phyloP scores from a whole-genome alignment of 2,797 vertebrate genomes.

The Micrastur ruficollis region DNA sequence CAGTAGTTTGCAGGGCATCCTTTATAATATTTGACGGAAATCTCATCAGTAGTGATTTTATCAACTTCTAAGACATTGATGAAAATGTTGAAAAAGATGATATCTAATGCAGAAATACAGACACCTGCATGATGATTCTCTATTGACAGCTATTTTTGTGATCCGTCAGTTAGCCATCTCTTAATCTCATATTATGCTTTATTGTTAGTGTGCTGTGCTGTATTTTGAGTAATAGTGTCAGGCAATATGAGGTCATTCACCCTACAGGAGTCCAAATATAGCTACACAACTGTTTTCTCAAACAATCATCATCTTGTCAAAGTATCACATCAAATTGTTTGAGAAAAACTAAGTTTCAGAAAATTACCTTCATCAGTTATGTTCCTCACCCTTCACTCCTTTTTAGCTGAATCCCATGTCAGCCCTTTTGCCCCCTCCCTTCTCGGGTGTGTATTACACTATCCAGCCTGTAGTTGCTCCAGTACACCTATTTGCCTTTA shows the following conservation, averaged over 20 bases:
- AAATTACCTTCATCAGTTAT: background rate
- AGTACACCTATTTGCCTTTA: background rate
- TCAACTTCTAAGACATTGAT: background rate
- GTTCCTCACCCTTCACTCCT: background rate
- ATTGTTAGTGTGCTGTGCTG: background rate
- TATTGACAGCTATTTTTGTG: background rate
- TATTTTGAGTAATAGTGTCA: background rate
- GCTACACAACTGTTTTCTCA: background rate
- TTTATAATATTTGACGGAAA: background rate
- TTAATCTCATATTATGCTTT: background rate
- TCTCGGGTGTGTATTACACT: background rate
- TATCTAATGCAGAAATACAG: background rate
- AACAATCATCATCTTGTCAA: background rate
- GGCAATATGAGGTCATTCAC: background rate
- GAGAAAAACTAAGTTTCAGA: background rate
- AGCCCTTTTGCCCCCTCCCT: background rate
- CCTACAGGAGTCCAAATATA: background rate
- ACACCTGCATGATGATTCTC: background rate
- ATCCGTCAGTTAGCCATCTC: background rate
- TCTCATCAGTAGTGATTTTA: background rate
- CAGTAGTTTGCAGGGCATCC: background rate
- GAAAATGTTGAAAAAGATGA: background rate
- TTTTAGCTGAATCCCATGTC: background rate
- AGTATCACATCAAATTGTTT: background rate
- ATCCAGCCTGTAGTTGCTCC: background rate